Conservation (phyloP, 1,140 invertebrate species). For the Tigriopus japonicus region DNA sequence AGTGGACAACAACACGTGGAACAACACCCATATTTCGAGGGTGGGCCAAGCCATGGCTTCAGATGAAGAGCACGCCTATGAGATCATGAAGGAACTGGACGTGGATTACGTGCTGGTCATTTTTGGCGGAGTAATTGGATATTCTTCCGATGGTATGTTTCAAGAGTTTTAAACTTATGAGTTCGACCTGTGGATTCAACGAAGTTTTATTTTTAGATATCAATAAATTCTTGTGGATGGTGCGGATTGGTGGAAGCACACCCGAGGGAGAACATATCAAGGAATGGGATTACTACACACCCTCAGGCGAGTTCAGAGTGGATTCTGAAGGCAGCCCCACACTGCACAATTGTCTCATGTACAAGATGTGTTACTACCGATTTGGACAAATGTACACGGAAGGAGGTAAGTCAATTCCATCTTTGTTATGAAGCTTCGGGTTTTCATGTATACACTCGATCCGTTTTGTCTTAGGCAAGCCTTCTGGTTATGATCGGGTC, state of each 20-base stretch:
- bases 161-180: background rate
- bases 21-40: constrained; percentile 92
- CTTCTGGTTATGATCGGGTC: constrained; percentile 74
- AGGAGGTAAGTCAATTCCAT: constrained; percentile 42
- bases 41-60: constrained; percentile 96
- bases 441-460: constrained; percentile 3
- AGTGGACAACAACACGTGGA: constrained; percentile 99
- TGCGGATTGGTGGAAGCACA: constrained; percentile 88
- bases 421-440: background rate
- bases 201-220: constrained; percentile 46
- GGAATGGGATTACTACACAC: constrained; percentile 88
- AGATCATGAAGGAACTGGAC: constrained; percentile 91
- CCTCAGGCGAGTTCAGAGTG: constrained; percentile 78
- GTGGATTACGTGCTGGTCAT: constrained; percentile 96
- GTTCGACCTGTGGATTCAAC: background rate
- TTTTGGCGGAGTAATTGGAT: constrained; percentile 93
- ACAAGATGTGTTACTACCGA: constrained; percentile 88
- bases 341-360: constrained; percentile 81
- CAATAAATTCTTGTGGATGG: constrained; percentile 99
- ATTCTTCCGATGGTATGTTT: constrained; percentile 76
- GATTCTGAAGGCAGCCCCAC: constrained; percentile 71
- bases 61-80: constrained; percentile 83
- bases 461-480: constrained; percentile 35
- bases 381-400: constrained; percentile 89
- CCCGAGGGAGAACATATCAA: constrained; percentile 83